Conservation (phyloP, 2,113 vertebrate species). For the Telmatochromis sp. region DNA sequence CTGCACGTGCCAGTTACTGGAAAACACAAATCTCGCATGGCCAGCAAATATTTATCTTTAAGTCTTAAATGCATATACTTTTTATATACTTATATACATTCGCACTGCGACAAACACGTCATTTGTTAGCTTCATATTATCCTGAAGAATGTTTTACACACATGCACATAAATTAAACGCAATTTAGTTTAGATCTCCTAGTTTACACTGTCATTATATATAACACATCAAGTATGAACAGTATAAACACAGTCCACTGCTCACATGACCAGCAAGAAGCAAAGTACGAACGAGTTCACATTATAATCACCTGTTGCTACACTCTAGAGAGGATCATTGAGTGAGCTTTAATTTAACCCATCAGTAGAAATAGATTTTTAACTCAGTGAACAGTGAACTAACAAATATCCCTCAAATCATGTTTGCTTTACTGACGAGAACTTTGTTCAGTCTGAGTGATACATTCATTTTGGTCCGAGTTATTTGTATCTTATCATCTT, state of each 20-base stretch:
- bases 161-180: not conserved
- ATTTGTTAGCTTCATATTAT: not conserved
- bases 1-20: not conserved
- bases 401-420: not conserved
- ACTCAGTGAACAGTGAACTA: not conserved
- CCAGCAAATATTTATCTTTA: not conserved
- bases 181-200: not conserved
- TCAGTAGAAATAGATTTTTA: not conserved
- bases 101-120: not conserved
- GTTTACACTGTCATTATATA: not conserved
- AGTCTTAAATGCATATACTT: not conserved
- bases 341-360: not conserved
- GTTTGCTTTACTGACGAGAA: not conserved
- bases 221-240: not conserved
- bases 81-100: not conserved
- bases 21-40: not conserved
- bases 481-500: not conserved
- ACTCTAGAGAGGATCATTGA: not conserved
- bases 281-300: fast-evolving
- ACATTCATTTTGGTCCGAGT: not conserved
- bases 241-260: not conserved
- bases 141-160: not conserved
- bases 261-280: not conserved
- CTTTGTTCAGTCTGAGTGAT: not conserved
- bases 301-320: not conserved